Evolutionary conservation across 2,113 vertebrate genomes (phyloP), one percentile per base, ranked within the genome.

Genomic region (Nematolebias whitei): DNA sequence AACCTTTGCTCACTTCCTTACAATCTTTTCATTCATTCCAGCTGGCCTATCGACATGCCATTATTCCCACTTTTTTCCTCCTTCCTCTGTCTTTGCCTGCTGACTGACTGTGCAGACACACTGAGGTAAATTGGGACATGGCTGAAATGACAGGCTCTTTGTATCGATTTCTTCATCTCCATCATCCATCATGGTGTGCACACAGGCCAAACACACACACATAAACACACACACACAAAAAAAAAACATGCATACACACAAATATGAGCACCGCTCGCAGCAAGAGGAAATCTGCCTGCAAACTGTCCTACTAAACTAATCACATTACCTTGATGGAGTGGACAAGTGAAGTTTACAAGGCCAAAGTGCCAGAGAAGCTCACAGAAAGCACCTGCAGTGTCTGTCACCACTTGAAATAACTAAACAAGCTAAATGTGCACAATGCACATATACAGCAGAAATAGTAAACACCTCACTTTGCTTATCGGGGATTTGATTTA

Each of bases 151-250:
- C 85, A 76, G 80, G 73, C 50, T 64, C 63, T 87, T 85, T 81
- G 80, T 83, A 87, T 89, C 78, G 83, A 87, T 88, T 85, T 85
- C 73, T 56, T 81, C 68, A 55, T 87, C 72, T 85, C 76, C 76
- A 65, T 79, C 82, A 83, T 89, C 82, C 53, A 82, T 87, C 87
- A 83, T 51, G 1, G 15, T 64, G 70, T 75, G 69, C 74, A 55
- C 53, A 20, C 58, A 39, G 58, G 49, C 67, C 64, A 41, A 47
- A 73, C 39, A 51, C 69, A 71, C 80, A 58, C 55, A 32, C 14
- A 53, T 40, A 56, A 20, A 55, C 26, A 29, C 69, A 71, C 80
- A 58, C 55, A 32, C n/a, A 53, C 40, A n/a, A n/a, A n/a, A n/a
- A n/a, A 56, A 26, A 55, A 29, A 43, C 59, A 51, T 43, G 71